A percentile compares a stretch with the other conserved stretches of the same genome.
Conservation (phyloP, 1,140 invertebrate species). For the Bilobella aurantiaca region DNA sequence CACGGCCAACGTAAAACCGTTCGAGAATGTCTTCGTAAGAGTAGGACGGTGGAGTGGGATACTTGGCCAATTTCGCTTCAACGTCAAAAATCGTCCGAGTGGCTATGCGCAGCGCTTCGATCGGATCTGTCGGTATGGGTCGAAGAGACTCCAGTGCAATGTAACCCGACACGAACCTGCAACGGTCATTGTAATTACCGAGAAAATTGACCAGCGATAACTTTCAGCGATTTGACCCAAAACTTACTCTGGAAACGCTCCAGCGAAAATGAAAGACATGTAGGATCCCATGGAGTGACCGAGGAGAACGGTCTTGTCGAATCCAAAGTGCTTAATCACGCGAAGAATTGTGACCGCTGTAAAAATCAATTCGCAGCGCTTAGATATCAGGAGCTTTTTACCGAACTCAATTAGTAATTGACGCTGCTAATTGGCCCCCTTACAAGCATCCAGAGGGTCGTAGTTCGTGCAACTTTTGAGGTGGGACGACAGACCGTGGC, state of each 20-base stretch:
- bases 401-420: no score
- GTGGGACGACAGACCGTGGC: conserved; percentile 68
- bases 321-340: conserved; percentile 68
- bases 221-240: neutral
- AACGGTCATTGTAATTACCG: conserved; percentile 5
- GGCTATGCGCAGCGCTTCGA: conserved; percentile 9
- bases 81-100: conserved; percentile 13
- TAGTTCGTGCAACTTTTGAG: conserved; percentile 58
- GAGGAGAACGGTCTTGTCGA: conserved; percentile 62
- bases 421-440: no score
- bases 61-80: conserved; percentile 18
- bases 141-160: conserved; percentile 28
- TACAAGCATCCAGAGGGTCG: conserved; percentile 43
- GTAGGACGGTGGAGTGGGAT: conserved; percentile 17
- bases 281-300: conserved; percentile 73
- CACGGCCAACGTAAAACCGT: conserved; percentile 29
- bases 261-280: conserved; percentile 66
- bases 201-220: neutral
- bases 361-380: no score
- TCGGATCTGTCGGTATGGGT: conserved; percentile 17
- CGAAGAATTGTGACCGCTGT: no score
- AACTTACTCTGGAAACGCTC: conserved; percentile 61
- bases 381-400: no score
- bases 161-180: conserved; percentile 22
- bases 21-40: conserved; percentile 34